phyloP scores from a whole-genome alignment of 2,113 vertebrate species.

The Smithornis capensis region DNA sequence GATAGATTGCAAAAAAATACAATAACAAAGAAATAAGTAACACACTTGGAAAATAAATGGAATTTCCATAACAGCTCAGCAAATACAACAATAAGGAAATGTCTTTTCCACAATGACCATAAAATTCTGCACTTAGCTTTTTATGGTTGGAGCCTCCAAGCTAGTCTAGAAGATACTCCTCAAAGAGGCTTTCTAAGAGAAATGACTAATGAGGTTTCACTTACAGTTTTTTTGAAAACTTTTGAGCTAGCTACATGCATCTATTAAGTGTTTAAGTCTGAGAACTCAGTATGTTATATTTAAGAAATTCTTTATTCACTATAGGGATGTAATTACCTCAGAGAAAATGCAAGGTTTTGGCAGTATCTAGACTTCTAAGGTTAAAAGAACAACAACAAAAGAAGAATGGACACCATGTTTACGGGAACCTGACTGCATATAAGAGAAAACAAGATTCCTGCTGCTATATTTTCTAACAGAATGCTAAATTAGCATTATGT shows the following conservation, averaged over 20 bases:
- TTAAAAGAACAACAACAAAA: not conserved
- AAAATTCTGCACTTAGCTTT: not conserved
- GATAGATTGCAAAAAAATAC: not conserved
- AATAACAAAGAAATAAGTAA: not conserved
- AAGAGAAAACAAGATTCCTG: not conserved
- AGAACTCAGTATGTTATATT: not conserved
- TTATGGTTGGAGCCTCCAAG: not conserved
- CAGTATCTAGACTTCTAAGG: not conserved
- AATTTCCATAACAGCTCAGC: not conserved
- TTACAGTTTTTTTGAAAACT: not conserved
- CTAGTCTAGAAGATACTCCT: not conserved
- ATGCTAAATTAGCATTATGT: conserved; percentile 21
- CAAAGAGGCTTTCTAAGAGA: not conserved
- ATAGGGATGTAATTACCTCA: not conserved
- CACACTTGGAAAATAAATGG: not conserved
- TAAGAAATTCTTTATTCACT: not conserved
- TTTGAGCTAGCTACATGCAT: not conserved
- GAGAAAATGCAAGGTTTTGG: not conserved
- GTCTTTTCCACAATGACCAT: not conserved
- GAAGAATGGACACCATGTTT: not conserved
- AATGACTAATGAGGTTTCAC: not conserved
- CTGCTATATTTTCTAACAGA: conserved; percentile 1
- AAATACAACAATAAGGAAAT: not conserved
- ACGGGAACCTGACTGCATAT: not conserved
- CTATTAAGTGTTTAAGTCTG: not conserved